Evolutionary conservation across 2,113 vertebrate genomes (phyloP), one percentile per base, ranked within the genome.

Genomic region (Gadus chalcogrammus): DNA sequence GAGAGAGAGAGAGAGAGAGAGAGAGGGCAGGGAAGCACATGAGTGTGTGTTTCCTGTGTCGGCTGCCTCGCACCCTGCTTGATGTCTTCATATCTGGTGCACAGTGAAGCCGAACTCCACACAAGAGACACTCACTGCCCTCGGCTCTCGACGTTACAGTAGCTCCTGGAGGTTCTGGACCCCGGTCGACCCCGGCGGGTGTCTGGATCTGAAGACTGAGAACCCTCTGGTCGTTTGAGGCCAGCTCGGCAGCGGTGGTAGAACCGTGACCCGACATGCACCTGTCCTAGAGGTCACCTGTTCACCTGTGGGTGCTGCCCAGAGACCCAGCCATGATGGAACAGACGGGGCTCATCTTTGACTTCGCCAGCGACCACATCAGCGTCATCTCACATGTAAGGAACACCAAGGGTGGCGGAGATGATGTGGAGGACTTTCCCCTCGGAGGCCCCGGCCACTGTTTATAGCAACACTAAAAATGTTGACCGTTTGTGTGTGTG

Each of bases 341-440:
- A 85, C 95, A 95, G 92, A 95, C 94, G 84, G 97, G 98, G 68
- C 90, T 97, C 17, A 92, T 95, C 72, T 97, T 97, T 92, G 95
- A 98, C 74, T 97, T 95, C 87, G 95, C 94, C 86, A 96, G 94
- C 86, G 95, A 95, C 91, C 93, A 94, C 88, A 93, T 96, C 81
- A 94, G 91, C 86, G 90, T 93, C 81, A 91, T 94, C 77, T 92
- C 93, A 70, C 94, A 97, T 94, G 96, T 91, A 22, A 84, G 79
- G 79, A 58, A 17, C 42, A 7, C 9, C 42, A 2, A 13, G 42
- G 42, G 42, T 9, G 42, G 42, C 1, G 42, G 8, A 13, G n/a
- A 5, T 18, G 60, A 22, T 12, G 61, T 62, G 18, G 58, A 5
- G n/a, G 17, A 59, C 31, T 35, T 35, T 35, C 4, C 31, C 31